Evolutionary conservation across 2,113 vertebrate species (phyloP), one percentile per base, ranked within the genome.

Genomic region (Rhipidura dahli): DNA sequence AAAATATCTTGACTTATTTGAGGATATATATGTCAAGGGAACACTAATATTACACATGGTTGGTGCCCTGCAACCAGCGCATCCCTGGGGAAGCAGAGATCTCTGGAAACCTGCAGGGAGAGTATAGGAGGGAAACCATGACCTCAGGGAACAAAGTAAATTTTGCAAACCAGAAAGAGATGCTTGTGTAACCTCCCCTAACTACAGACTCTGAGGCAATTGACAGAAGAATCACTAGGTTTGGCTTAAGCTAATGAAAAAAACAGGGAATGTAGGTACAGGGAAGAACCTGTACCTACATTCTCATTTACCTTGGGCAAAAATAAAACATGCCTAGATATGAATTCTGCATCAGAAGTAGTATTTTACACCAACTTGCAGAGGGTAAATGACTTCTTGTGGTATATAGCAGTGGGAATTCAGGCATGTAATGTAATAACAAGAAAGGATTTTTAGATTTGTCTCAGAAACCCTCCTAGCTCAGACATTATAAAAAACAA

Each of bases 371-470:
- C 57, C 70, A 59, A 33, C 66, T 93, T 23, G 0, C 65, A 85
- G 64, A 87, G 78, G 57, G 77, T 78, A 91, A 94, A 72, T 89
- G 87, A 65, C 84, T 96, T 91, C 45, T 84, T 68, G 61, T 78
- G 87, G 87, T 87, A 87, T 44, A 89, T 37, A 84, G 91, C 87
- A 95, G 61, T 85, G 70, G 89, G 95, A 94, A 97, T 94, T 96
- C 89, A 73, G 66, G 70, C 90, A 91, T 61, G 87, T 93, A 95
- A 96, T 94, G 65, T 94, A 94, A 87, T 85, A 94, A 95, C 65
- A 69, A 78, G 78, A 93, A 87, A 87, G 66, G 84, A 69, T 89
- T 93, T 95, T 91, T 93, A 96, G 75, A 77, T 92, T 94, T 95
- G 82, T 93, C 60, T 86, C 84, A 79, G 84, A 84, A 94, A 80